Evolutionary conservation across 2,888 invertebrate species (phyloP).

Genomic region (Callimorpha dominula): DNA sequence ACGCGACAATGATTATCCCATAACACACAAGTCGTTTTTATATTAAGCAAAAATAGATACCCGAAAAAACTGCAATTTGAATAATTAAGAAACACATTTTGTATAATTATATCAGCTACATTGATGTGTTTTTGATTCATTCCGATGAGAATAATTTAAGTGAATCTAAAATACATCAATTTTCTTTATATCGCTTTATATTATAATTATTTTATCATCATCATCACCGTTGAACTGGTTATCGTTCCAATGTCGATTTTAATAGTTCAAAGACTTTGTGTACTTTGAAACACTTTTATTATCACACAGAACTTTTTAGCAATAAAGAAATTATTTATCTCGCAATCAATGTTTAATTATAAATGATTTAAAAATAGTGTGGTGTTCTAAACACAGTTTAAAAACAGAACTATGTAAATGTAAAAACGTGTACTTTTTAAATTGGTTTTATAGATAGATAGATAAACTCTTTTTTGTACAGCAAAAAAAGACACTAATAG

Average conservation of each 20-base stretch:
- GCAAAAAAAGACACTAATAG: too few relatives aligned
- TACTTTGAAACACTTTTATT: too few relatives aligned
- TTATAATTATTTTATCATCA: slow-evolving; percentile 4
- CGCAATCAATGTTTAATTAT: too few relatives aligned
- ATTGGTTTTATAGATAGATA: too few relatives aligned
- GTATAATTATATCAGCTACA: background rate
- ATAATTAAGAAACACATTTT: slow-evolving; percentile 1
- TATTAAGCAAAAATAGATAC: background rate
- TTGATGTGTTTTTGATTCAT: slow-evolving; percentile 11
- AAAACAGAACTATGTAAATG: too few relatives aligned
- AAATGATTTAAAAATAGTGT: too few relatives aligned
- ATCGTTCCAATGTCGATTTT: background rate
- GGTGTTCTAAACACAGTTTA: too few relatives aligned
- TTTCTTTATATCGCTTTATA: background rate
- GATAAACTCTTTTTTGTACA: too few relatives aligned
- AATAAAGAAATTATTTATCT: too few relatives aligned
- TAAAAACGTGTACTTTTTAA: too few relatives aligned
- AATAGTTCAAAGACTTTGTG: too few relatives aligned
- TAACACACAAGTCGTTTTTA: background rate
- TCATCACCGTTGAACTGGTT: background rate
- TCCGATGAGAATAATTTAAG: slow-evolving; percentile 8
- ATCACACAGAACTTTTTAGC: too few relatives aligned
- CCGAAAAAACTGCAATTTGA: background rate
- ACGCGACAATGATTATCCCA: background rate
- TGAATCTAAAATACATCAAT: slow-evolving; percentile 3